Percentiles rank a stretch among this genome's conserved stretches.
Conservation (phyloP, 2,113 vertebrate species). For the rabbit (Oryctolagus cuniculus) region mOryCun1.1 NC_091432.1:64711001-64711500, state of each 20-base stretch:
- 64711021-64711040: too few species aligned
- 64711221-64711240: slow-evolving; percentile 97
- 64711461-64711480: background rate
- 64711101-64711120: slow-evolving; percentile 80
- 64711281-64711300: background rate
- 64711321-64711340: slow-evolving; percentile 52
- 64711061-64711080: background rate
- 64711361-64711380: slow-evolving; percentile 98
- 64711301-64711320: background rate
- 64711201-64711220: slow-evolving; percentile 96
- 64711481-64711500: background rate
- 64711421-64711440: slow-evolving; percentile 94
- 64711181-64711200: slow-evolving; percentile 98
- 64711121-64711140: slow-evolving; percentile 97
- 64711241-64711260: accelerated
- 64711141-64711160: slow-evolving; percentile 98
- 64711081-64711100: slow-evolving; percentile 23
- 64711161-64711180: slow-evolving; percentile 98
- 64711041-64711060: too few species aligned
- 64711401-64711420: slow-evolving; percentile 95
- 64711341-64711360: slow-evolving; percentile 96
- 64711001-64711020: background rate
- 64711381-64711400: slow-evolving; percentile 99
- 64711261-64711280: background rate
- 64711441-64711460: background rate